Evolutionary conservation across 2,113 vertebrate species (phyloP), one percentile per base, ranked within the genome.

Genomic region (Amphilophus citrinellus): DNA sequence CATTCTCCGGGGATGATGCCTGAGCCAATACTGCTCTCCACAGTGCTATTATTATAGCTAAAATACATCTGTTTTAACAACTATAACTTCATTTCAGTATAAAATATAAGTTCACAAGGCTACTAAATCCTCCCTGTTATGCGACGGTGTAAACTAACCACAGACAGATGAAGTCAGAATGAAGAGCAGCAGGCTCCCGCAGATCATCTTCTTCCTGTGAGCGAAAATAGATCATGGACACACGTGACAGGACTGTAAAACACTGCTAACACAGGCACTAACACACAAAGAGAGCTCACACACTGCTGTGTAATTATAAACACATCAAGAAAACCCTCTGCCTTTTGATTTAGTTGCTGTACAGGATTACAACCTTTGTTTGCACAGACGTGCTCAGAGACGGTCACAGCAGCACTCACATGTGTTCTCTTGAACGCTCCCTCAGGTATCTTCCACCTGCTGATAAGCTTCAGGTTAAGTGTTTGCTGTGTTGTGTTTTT

Each of bases 131-230:
- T 13, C 13, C 5, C 44, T 47, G 44, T 47, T 47, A 47, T 47
- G 6, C 47, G 1, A 42, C 30, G 18, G 2, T 77, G 7, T 17
- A 4, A 66, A 86, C 79, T 78, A 2, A 87, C 85, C 56, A 27
- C 7, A 39, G 79, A 75, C 22, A 35, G 22, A 56, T 24, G 30
- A 32, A 61, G 10, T 47, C 18, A 86, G 30, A n/a, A 1, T 22
- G 27, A 87, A 0, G 68, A 80, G 15, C 42, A 76, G 24, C 77
- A 84, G 44, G 80, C 30, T 65, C 27, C 65, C 15, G 42, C 3
- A 42, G 76, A 56, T 6, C 76, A 83, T 84, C 24, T 63, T 47
- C 42, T 44, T 37, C n/a, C 81, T 76, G 65, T 11, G 17, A 79
- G 10, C 35, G 18, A 56, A n/a, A 57, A 30, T 6, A n/a, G 20